phyloP scores from a whole-genome alignment of 2,888 invertebrate genomes.

The Microplitis deprimator region DNA sequence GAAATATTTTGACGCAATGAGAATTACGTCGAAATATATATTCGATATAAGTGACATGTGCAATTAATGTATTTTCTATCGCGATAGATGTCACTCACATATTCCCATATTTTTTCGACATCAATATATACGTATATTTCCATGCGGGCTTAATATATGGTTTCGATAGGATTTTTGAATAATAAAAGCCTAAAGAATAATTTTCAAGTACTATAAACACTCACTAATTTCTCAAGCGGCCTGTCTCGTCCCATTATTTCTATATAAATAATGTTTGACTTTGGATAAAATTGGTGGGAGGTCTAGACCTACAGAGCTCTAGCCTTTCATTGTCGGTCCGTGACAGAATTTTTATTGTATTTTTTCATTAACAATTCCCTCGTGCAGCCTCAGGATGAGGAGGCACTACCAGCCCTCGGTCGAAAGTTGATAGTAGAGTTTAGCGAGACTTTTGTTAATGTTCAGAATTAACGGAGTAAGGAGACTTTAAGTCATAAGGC shows the following conservation, averaged over 20 bases:
- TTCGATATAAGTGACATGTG: no score
- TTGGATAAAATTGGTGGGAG: conserved; percentile 3
- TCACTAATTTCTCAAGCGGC: neutral
- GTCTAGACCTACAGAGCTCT: conserved; percentile 41
- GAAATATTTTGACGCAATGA: no score
- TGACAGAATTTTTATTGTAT: conserved; percentile 66
- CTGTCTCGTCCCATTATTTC: neutral
- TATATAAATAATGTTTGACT: neutral
- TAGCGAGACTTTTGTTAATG: conserved; percentile 71
- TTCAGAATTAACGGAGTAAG: conserved; percentile 71
- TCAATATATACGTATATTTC: no score
- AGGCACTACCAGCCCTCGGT: conserved; percentile 34
- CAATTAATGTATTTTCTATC: no score
- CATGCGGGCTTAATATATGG: no score
- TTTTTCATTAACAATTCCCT: conserved; percentile 71
- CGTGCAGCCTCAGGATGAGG: conserved; percentile 58
- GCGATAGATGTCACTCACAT: no score
- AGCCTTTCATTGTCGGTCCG: conserved; percentile 14
- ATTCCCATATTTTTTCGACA: no score
- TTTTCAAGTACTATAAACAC: neutral
- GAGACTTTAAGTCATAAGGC: conserved; percentile 71
- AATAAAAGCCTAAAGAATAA: neutral
- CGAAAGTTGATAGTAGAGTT: conserved; percentile 67
- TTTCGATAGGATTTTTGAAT: no score
- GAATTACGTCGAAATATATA: no score